Evolutionary conservation across 2,888 invertebrate genomes (phyloP), one percentile per base, ranked within the genome.

Genomic region (Quadroppia sp.): DNA sequence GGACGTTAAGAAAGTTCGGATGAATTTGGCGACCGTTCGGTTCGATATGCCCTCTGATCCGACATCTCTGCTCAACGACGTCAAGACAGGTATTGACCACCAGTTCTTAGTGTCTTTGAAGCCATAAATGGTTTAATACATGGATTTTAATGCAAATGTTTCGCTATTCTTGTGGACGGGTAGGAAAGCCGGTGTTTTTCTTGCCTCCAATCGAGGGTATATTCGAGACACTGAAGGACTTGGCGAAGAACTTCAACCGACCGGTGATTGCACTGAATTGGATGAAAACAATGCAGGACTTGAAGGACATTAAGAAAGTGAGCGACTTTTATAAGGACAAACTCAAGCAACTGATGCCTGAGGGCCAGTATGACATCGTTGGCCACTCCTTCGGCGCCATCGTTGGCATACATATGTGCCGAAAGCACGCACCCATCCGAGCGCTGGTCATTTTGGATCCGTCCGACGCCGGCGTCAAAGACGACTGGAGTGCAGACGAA

Each of bases 301-400:
- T 75, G 13, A 70, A 59, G 1, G 74, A 72, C 42, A 32, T 78
- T 20, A 59, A 76, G 32, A 69, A 75, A n/a, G 30, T 76, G 0
- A 75, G 73, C n/a, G 67, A 74, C 15, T 75, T 61, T 50, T 76
- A 75, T 30, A 61, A 74, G 42, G 73, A 86, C 82, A 87, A 90
- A 82, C 87, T 97, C 80, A 89, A 88, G 81, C 86, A 86, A 72
- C 84, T 90, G 69, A 93, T 94, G 84, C 87, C 89, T 11, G 83
- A 85, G 75, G 92, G 94, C 76, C 94, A 97, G 2, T 96, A 94
- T 85, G 87, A 88, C 71, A 84, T 98, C 77, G 88, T 91, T 64
- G 98, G 97, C 1, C 98, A 99, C 84, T 98, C 97, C 0, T 97
- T 92, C 83, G 98, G 99, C 77, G 92, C 94, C 59, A 89, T 90